These are phyloP conservation scores for Eledone cirrhosa DNA, from an alignment of 2,888 invertebrate species.

Conservation along the genomic window DNA sequence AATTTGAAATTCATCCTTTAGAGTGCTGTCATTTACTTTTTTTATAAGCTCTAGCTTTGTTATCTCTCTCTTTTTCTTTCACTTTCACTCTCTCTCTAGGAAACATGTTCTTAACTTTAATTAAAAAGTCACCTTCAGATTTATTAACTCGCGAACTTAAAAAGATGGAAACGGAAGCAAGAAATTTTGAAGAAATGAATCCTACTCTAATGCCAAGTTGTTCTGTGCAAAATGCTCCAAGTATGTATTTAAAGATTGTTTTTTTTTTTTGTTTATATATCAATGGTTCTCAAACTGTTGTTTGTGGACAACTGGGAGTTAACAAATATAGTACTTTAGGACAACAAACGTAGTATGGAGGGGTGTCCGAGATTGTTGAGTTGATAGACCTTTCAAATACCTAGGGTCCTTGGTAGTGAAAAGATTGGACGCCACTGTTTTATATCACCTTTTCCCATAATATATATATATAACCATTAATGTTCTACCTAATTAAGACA, in stretches of 20 bases:
- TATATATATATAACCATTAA: no score
- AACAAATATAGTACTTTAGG: no score
- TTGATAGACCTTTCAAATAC: no score
- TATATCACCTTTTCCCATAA: no score
- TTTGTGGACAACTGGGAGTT: no score
- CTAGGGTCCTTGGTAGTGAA: no score
- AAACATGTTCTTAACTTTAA: conserved; percentile 40
- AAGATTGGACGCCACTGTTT: no score
- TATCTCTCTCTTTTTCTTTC: background rate
- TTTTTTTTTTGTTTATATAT: no score
- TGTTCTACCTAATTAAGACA: no score
- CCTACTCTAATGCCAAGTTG: conserved; percentile 28
- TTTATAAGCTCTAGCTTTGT: background rate
- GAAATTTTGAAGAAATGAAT: conserved; percentile 38
- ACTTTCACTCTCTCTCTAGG: background rate
- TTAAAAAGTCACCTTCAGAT: conserved; percentile 40
- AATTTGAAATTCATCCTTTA: background rate
- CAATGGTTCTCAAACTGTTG: no score
- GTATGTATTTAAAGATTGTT: conserved; percentile 39
- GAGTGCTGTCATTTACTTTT: background rate
- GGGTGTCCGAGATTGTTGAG: no score
- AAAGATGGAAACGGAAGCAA: conserved; percentile 50
- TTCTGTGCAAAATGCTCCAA: conserved; percentile 47
- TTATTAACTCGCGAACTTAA: conserved; percentile 54
- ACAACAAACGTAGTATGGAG: no score